These are phyloP conservation scores for Ischnus inquisitorius DNA, from an alignment of 2,888 invertebrate genomes.

Conservation along the genomic window DNA sequence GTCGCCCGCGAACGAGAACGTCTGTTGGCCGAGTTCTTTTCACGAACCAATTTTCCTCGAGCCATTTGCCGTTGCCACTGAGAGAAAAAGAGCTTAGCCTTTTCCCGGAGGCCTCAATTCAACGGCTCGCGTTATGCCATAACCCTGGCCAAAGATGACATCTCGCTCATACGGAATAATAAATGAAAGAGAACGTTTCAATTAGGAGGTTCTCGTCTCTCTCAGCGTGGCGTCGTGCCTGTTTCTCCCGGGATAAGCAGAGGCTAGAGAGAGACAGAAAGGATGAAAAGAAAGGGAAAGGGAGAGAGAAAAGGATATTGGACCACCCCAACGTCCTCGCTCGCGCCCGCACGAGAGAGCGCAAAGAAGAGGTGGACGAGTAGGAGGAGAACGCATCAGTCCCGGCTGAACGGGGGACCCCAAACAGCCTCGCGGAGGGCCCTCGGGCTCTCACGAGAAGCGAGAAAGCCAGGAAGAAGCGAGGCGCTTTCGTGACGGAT, in stretches of 20 bases:
- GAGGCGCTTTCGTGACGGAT: slow-evolving; percentile 79
- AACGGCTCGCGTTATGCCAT: slow-evolving; percentile 28
- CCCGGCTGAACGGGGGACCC: slow-evolving; percentile 43
- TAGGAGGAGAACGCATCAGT: slow-evolving; percentile 48
- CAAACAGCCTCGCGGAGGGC: slow-evolving; percentile 44
- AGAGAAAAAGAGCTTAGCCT: slow-evolving; percentile 34
- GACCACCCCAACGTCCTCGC: slow-evolving; percentile 77
- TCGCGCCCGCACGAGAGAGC: slow-evolving; percentile 39
- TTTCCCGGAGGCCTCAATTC: slow-evolving; percentile 23
- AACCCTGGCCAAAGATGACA: slow-evolving; percentile 75
- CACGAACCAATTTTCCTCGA: slow-evolving; percentile 58
- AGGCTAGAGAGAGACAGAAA: slow-evolving; percentile 26
- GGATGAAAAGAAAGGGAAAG: slow-evolving; percentile 25
- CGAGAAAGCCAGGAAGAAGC: slow-evolving; percentile 62
- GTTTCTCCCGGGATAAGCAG: slow-evolving; percentile 63
- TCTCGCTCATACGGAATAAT: slow-evolving; percentile 79
- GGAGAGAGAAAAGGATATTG: slow-evolving; percentile 56
- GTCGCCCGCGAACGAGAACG: slow-evolving; percentile 10
- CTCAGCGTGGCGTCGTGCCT: slow-evolving; percentile 78
- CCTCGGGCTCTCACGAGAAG: slow-evolving; percentile 16
- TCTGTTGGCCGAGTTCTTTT: slow-evolving; percentile 39
- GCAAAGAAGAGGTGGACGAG: slow-evolving; percentile 44
- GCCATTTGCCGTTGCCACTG: slow-evolving; percentile 27
- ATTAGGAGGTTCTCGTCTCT: slow-evolving; percentile 82
- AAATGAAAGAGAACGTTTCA: slow-evolving; percentile 83